A percentile compares a stretch with the other conserved stretches of the same genome.
phyloP scores from a whole-genome alignment of 2,888 invertebrate species.

The Drosophila demipolita region DNA sequence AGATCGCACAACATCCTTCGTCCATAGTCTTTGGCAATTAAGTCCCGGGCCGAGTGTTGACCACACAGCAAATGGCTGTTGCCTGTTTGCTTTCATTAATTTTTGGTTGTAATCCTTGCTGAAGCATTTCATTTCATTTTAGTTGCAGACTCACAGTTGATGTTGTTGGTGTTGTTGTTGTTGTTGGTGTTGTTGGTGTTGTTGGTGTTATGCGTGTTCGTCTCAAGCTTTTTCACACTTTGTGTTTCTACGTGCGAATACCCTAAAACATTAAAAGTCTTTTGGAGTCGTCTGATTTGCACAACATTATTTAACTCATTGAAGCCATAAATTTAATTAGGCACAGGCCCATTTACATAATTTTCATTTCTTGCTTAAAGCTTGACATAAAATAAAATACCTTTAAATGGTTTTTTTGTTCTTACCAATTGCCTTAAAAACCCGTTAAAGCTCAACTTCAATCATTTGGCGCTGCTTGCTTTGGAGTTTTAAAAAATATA shows the following conservation, averaged over 20 bases:
- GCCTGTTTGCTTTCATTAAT: slow-evolving; percentile 83
- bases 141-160: slow-evolving; percentile 59
- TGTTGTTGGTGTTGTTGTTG: slow-evolving; percentile 18
- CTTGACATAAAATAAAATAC: not conserved
- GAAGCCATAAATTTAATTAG: not conserved
- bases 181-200: slow-evolving; percentile 18
- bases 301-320: not conserved
- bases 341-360: rapidly evolving
- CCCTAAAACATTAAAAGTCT: slow-evolving; percentile 25
- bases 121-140: slow-evolving; percentile 78
- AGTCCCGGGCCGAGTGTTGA: slow-evolving; percentile 79
- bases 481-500: not conserved
- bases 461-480: not conserved
- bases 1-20: slow-evolving; percentile 28
- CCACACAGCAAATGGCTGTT: slow-evolving; percentile 80
- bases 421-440: not conserved
- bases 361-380: too few species aligned
- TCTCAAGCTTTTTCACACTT: slow-evolving; percentile 77
- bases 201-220: slow-evolving; percentile 49
- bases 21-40: slow-evolving; percentile 79
- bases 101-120: slow-evolving; percentile 82
- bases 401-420: not conserved
- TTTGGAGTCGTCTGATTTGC: not conserved
- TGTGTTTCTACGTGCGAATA: slow-evolving; percentile 49
- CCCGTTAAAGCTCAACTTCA: not conserved